These are phyloP conservation scores for Leptobrachium leishanense DNA, from an alignment of 2,113 vertebrate genomes.

Conservation along the genomic window DNA sequence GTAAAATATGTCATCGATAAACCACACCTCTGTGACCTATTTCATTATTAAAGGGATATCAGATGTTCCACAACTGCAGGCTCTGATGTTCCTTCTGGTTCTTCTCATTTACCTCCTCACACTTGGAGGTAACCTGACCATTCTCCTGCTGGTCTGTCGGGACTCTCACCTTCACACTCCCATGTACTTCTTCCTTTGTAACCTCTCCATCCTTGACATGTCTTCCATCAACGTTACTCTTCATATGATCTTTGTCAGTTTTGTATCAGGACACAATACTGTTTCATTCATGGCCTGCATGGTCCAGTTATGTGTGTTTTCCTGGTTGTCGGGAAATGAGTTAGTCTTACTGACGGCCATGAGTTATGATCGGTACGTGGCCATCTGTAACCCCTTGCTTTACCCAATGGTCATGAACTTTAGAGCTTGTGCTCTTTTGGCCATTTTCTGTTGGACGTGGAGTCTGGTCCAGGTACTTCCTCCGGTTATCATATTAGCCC, in stretches of 20 bases:
- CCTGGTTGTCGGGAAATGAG: slow-evolving; percentile 16
- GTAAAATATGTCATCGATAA: background rate
- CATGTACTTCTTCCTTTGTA: slow-evolving; percentile 38
- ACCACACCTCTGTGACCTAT: background rate
- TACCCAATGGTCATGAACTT: slow-evolving; percentile 33
- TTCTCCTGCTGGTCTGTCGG: slow-evolving; percentile 20
- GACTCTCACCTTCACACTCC: slow-evolving; percentile 21
- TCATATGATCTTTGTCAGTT: background rate
- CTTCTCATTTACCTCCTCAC: slow-evolving; percentile 25
- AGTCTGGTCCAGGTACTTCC: slow-evolving; percentile 25
- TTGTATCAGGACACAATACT: background rate
- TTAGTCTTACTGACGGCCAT: slow-evolving; percentile 45
- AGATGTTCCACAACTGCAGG: slow-evolving; percentile 7
- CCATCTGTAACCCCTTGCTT: slow-evolving; percentile 49
- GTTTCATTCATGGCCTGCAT: slow-evolving; percentile 14
- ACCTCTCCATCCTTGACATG: slow-evolving; percentile 24
- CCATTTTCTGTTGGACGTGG: slow-evolving; percentile 12
- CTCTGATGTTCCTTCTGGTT: slow-evolving; percentile 19
- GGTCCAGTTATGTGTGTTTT: slow-evolving; percentile 12
- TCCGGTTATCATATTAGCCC: background rate
- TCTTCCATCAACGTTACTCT: slow-evolving; percentile 5
- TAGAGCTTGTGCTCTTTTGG: slow-evolving; percentile 11
- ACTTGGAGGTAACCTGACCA: slow-evolving; percentile 3
- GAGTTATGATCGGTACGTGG: slow-evolving; percentile 46
- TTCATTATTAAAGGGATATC: slow-evolving; percentile 31